These are phyloP conservation scores for Timema cristinae DNA, from an alignment of 2,888 invertebrate genomes.

Conservation along the genomic window DNA sequence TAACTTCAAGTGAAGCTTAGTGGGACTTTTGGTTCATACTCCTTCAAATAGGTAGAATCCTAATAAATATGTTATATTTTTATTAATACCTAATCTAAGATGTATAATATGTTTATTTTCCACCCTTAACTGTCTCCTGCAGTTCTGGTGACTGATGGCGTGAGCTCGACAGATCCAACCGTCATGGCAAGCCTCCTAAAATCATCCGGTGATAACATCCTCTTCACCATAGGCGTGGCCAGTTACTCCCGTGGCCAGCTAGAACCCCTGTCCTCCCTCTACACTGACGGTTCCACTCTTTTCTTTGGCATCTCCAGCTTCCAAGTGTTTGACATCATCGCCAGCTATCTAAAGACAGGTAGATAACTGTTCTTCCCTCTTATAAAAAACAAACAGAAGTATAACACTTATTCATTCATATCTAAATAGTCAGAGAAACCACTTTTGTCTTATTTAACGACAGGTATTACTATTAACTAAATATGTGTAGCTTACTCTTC, in stretches of 20 bases:
- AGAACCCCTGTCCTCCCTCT: neutral
- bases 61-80: no score
- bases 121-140: neutral
- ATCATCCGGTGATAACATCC: neutral
- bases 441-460: no score
- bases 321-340: slow-evolving; percentile 9
- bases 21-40: no score
- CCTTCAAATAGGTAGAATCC: no score
- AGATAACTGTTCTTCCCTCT: neutral
- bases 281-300: slow-evolving; percentile 4
- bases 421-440: no score
- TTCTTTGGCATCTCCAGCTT: slow-evolving; percentile 14
- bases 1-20: no score
- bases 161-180: slow-evolving; percentile 6
- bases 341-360: slow-evolving; percentile 7
- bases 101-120: no score
- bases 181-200: neutral
- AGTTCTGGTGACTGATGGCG: slow-evolving; percentile 9
- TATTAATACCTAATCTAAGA: no score
- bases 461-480: no score
- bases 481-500: no score
- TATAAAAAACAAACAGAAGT: no score
- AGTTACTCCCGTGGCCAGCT: neutral
- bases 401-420: neutral
- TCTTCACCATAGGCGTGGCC: slow-evolving; percentile 14